phyloP scores from a whole-genome alignment of 2,797 vertebrate genomes.

The Apogon talboti region DNA sequence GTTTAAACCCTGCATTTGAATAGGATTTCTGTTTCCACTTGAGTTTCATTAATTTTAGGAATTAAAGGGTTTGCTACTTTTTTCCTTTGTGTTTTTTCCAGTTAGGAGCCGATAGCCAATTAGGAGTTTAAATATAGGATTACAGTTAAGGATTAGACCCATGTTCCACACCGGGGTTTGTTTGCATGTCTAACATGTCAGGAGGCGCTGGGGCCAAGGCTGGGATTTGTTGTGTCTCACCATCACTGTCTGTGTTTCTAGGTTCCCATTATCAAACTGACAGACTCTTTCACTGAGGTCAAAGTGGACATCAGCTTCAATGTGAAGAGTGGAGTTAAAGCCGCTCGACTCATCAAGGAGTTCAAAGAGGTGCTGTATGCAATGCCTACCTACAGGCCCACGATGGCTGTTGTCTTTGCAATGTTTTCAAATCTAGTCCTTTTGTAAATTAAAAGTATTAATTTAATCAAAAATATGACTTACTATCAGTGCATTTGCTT shows the following conservation, averaged over 20 bases:
- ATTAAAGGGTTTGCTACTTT: constrained; percentile 15
- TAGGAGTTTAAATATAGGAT: constrained; percentile 7
- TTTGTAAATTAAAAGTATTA: too few relatives aligned
- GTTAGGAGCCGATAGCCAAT: constrained; percentile 8
- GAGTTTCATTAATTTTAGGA: constrained; percentile 3
- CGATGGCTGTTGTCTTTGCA: neutral
- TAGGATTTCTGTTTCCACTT: neutral
- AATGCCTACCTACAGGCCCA: too few relatives aligned
- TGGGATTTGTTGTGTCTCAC: neutral
- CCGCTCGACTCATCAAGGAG: constrained; percentile 96
- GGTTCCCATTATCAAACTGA: constrained; percentile 99
- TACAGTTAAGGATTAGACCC: constrained; percentile 13
- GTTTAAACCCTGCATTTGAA: neutral
- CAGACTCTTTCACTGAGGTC: constrained; percentile 95
- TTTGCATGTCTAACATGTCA: constrained; percentile 1
- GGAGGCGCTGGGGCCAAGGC: neutral
- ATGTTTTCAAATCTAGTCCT: neutral
- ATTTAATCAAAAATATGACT: neutral
- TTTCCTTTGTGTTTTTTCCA: constrained; percentile 13
- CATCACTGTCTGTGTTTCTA: constrained; percentile 63
- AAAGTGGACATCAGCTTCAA: constrained; percentile 99
- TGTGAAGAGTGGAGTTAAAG: constrained; percentile 95
- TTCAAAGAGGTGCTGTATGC: constrained; percentile 91
- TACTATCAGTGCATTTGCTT: neutral
- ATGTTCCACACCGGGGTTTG: neutral